phyloP scores from a whole-genome alignment of 2,888 invertebrate genomes.

The Beris chalybata region DNA sequence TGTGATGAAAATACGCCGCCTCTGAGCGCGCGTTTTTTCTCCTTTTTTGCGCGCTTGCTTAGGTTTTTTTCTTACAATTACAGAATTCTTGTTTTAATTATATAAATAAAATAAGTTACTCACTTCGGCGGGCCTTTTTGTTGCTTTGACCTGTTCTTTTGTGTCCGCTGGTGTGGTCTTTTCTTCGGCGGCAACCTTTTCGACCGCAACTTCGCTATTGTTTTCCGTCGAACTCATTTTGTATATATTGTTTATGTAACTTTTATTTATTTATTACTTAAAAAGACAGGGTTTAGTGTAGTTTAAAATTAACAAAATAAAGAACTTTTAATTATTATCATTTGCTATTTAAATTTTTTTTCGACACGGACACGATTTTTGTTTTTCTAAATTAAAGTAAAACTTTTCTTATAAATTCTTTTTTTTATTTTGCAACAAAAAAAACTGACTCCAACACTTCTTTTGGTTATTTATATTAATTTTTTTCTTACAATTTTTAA shows the following conservation, averaged over 20 bases:
- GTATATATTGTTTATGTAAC: conserved; percentile 48
- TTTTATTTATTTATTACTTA: conserved; percentile 18
- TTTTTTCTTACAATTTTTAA: neutral
- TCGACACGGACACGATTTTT: neutral
- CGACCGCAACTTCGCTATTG: conserved; percentile 73
- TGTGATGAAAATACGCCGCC: no score
- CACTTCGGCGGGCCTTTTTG: conserved; percentile 80
- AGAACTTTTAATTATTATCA: neutral
- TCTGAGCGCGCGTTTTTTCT: neutral
- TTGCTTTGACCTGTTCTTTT: conserved; percentile 70
- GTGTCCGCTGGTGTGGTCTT: conserved; percentile 58
- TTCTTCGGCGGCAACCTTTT: conserved; percentile 67
- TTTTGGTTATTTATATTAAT: conserved; percentile 52
- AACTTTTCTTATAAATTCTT: conserved; percentile 15
- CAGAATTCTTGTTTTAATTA: neutral
- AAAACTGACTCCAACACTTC: conserved; percentile 37
- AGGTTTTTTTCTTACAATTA: neutral
- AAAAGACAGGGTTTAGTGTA: neutral
- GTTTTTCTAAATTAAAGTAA: no score
- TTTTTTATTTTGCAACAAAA: neutral
- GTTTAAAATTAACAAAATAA: no score
- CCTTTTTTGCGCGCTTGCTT: neutral
- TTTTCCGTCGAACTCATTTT: conserved; percentile 78
- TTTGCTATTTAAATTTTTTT: conserved; percentile 1
- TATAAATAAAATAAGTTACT: conserved; percentile 53